A percentile compares a stretch with the other conserved stretches of the same genome.
Conservation (phyloP, 2,113 vertebrate species). For the Stegastes partitus region DNA sequence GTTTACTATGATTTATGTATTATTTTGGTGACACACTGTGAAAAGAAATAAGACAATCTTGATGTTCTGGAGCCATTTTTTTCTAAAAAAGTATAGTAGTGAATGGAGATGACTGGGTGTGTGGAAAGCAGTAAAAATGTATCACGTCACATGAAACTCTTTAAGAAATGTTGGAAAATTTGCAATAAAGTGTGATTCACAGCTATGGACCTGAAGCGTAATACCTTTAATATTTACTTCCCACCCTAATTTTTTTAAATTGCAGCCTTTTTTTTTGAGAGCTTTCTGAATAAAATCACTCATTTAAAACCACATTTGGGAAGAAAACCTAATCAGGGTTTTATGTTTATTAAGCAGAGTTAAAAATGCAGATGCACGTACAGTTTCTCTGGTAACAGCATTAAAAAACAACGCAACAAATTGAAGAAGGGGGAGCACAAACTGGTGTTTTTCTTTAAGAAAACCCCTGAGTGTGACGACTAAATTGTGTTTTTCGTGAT, state of each 20-base stretch:
- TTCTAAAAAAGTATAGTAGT: too few relatives aligned
- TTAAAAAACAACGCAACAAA: background rate
- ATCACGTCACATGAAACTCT: too few relatives aligned
- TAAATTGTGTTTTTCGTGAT: slow-evolving; percentile 24
- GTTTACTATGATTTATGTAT: too few relatives aligned
- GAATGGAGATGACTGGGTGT: too few relatives aligned
- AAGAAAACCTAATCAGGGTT: background rate
- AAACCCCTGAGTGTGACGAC: background rate
- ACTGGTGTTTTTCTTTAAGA: background rate
- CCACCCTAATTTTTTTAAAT: background rate
- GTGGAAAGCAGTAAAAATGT: too few relatives aligned
- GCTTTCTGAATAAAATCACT: background rate
- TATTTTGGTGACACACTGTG: too few relatives aligned
- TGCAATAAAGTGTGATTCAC: too few relatives aligned
- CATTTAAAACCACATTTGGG: background rate
- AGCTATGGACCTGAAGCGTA: too few relatives aligned
- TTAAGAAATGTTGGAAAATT: too few relatives aligned
- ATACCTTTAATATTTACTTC: background rate
- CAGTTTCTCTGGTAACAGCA: too few relatives aligned
- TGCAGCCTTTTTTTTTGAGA: background rate
- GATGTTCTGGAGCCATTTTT: too few relatives aligned
- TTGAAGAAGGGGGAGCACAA: background rate
- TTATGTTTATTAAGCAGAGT: background rate
- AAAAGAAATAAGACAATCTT: too few relatives aligned
- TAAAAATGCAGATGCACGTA: background rate